Evolutionary conservation across 2,888 invertebrate genomes (phyloP).

Genomic region (Julus scanicus): DNA sequence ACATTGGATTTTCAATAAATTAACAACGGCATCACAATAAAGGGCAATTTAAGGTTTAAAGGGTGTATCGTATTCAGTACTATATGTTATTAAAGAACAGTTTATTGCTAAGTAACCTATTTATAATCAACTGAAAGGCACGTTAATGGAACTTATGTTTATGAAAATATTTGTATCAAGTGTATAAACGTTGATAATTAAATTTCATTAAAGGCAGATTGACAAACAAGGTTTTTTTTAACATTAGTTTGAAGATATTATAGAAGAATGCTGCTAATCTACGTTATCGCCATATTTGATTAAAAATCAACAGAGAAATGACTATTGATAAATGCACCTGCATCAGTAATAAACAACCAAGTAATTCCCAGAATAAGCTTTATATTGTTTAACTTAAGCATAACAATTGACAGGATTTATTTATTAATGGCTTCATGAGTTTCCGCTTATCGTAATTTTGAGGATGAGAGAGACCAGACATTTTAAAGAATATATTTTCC

Average conservation of each 20-base stretch:
- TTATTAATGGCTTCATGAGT: neutral
- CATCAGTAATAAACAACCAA: neutral
- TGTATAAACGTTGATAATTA: no score
- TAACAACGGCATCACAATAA: neutral
- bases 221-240: no score
- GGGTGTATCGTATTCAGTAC: neutral
- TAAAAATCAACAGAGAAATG: neutral
- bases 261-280: no score
- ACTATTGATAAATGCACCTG: neutral
- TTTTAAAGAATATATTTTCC: neutral
- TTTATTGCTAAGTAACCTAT: neutral
- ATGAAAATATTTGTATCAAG: no score
- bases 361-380: neutral
- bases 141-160: no score
- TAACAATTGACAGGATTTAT: neutral
- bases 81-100: neutral
- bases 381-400: neutral
- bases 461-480: constrained; percentile 21
- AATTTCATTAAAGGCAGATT: no score
- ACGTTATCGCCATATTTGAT: neutral
- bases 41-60: neutral
- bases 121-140: no score
- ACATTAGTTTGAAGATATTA: no score
- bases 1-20: neutral
- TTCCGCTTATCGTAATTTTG: neutral